phyloP scores from a whole-genome alignment of 2,888 invertebrate species.

The Cepaea hortensis region DNA sequence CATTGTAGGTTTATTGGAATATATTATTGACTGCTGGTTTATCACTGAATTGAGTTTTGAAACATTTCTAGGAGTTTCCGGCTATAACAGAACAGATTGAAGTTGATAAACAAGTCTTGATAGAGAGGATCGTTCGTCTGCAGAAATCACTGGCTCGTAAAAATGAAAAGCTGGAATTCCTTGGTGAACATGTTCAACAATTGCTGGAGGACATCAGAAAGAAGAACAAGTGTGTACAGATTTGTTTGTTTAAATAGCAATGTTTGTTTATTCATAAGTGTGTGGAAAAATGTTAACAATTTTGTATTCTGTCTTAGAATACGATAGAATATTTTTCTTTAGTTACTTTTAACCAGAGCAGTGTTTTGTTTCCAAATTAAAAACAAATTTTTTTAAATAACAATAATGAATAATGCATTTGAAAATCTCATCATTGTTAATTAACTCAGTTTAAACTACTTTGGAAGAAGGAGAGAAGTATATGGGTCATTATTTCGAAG shows the following conservation, averaged over 20 bases:
- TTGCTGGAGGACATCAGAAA: slow-evolving; percentile 89
- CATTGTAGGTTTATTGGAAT: background rate
- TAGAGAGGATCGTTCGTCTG: slow-evolving; percentile 93
- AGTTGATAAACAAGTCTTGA: slow-evolving; percentile 84
- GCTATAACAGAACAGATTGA: slow-evolving; percentile 73
- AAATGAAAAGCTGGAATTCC: slow-evolving; percentile 94
- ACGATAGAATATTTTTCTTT: no score
- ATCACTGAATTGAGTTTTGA: background rate
- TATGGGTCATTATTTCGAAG: no score
- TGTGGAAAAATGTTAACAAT: background rate
- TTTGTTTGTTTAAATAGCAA: background rate
- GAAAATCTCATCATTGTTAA: no score
- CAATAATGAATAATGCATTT: no score
- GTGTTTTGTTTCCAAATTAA: no score
- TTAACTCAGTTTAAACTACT: no score
- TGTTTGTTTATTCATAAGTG: background rate
- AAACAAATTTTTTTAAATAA: no score
- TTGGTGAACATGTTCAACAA: slow-evolving; percentile 92
- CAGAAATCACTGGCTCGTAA: slow-evolving; percentile 90
- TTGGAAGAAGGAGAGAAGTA: no score
- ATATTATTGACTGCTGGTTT: no score
- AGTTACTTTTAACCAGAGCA: no score
- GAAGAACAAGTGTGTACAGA: slow-evolving; percentile 81
- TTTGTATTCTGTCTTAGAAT: no score
- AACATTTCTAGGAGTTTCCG: slow-evolving; percentile 52